Percentiles rank a stretch among this genome's conserved stretches.
These are phyloP conservation scores for Bathybates hornii DNA, from an alignment of 2,113 vertebrate genomes.

Conservation along the genomic window DNA sequence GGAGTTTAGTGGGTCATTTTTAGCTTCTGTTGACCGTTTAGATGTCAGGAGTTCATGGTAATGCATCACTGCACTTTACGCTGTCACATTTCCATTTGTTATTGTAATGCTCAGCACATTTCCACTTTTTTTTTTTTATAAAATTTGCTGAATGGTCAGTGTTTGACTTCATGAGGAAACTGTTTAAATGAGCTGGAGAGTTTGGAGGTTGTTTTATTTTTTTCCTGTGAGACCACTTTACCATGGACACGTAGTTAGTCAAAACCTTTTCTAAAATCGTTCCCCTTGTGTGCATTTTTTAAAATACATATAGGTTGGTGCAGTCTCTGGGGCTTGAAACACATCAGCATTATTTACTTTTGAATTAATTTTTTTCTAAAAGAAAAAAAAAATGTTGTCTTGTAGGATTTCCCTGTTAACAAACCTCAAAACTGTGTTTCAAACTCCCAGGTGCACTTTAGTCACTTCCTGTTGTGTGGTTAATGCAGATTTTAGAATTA, in stretches of 20 bases:
- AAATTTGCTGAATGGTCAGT: neutral
- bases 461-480: neutral
- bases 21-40: neutral
- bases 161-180: neutral
- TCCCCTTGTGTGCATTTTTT: neutral
- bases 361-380: rapidly evolving
- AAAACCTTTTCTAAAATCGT: neutral
- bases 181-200: neutral
- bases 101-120: neutral
- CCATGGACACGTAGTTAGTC: neutral
- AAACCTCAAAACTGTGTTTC: neutral
- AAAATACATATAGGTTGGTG: neutral
- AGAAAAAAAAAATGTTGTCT: neutral
- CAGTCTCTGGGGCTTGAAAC: neutral
- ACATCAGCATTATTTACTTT: neutral
- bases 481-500: neutral
- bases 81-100: neutral
- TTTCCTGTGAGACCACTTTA: neutral
- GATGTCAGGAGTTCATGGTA: neutral
- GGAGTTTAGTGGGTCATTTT: neutral
- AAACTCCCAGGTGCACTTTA: slow-evolving; percentile 31
- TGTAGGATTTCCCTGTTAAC: neutral
- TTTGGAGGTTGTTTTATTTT: neutral
- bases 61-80: slow-evolving; percentile 10
- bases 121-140: neutral